Evolutionary conservation across 1,140 invertebrate species (phyloP).

Genomic region (Geopemphigus sp.): DNA sequence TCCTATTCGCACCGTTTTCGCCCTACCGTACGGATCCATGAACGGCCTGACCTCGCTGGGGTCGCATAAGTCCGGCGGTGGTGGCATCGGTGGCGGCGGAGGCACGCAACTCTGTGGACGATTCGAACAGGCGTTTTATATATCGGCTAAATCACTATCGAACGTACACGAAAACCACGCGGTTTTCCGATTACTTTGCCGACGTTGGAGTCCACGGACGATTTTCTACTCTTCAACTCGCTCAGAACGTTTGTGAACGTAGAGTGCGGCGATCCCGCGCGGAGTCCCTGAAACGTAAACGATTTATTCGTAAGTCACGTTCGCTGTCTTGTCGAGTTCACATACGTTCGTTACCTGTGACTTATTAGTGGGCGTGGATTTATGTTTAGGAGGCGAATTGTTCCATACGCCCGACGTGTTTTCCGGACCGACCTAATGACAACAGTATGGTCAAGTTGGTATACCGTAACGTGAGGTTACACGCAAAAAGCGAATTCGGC

Average conservation of each 20-base stretch:
- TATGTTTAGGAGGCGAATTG: constrained; percentile 44
- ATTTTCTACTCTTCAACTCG: constrained; percentile 59
- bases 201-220: constrained; percentile 53
- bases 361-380: constrained; percentile 56
- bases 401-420: constrained; percentile 48
- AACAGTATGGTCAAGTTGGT: too few relatives aligned
- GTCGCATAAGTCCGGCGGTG: constrained; percentile 74
- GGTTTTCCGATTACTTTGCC: constrained; percentile 50
- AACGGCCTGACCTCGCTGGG: constrained; percentile 76
- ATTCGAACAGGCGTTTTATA: background rate
- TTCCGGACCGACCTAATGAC: constrained; percentile 12
- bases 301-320: too few relatives aligned
- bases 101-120: constrained; percentile 57
- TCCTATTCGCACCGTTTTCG: constrained; percentile 92
- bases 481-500: too few relatives aligned
- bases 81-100: constrained; percentile 81
- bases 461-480: too few relatives aligned
- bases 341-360: constrained; percentile 55
- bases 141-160: background rate
- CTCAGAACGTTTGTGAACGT: constrained; percentile 62
- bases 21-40: constrained; percentile 85
- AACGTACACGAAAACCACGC: too few relatives aligned
- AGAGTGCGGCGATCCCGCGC: constrained; percentile 56
- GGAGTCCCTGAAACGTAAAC: constrained; percentile 47
- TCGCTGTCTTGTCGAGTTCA: too few relatives aligned